These are phyloP conservation scores for Pelvicachromis taeniatus DNA, from an alignment of 2,113 vertebrate genomes.

Conservation along the genomic window DNA sequence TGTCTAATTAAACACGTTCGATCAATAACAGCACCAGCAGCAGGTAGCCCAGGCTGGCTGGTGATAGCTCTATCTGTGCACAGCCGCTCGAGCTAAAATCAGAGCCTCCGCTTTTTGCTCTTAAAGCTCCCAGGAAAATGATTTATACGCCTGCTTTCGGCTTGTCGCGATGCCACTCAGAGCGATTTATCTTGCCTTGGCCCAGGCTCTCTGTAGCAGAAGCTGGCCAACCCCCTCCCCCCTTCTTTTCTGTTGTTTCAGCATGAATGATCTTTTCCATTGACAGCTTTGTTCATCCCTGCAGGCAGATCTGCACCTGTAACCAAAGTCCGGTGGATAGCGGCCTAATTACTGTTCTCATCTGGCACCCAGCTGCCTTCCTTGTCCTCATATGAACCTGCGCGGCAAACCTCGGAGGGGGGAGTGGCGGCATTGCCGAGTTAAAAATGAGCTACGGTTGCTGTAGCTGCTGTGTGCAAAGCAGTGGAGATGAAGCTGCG, in stretches of 20 bases:
- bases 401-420: slow-evolving; percentile 2
- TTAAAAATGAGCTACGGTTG: slow-evolving; percentile 25
- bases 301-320: slow-evolving; percentile 61
- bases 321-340: slow-evolving; percentile 64
- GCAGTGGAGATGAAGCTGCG: background rate
- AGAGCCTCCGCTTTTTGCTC: slow-evolving; percentile 21
- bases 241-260: slow-evolving; percentile 55
- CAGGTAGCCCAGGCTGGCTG: background rate
- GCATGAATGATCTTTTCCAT: slow-evolving; percentile 63
- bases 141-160: slow-evolving; percentile 46
- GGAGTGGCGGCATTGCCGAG: slow-evolving; percentile 6
- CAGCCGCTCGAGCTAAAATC: slow-evolving; percentile 7
- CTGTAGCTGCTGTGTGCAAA: background rate
- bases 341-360: slow-evolving; percentile 64
- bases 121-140: slow-evolving; percentile 31
- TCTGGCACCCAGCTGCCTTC: slow-evolving; percentile 61
- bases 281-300: slow-evolving; percentile 64
- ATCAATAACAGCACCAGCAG: background rate
- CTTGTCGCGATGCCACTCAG: slow-evolving; percentile 55
- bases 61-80: background rate
- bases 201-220: slow-evolving; percentile 10
- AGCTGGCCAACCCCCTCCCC: background rate
- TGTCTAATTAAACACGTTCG: background rate
- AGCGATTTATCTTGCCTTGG: slow-evolving; percentile 57
- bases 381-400: slow-evolving; percentile 50